These are phyloP conservation scores for Nanger granti DNA, from an alignment of 2,113 vertebrate genomes.

Conservation along the genomic window DNA sequence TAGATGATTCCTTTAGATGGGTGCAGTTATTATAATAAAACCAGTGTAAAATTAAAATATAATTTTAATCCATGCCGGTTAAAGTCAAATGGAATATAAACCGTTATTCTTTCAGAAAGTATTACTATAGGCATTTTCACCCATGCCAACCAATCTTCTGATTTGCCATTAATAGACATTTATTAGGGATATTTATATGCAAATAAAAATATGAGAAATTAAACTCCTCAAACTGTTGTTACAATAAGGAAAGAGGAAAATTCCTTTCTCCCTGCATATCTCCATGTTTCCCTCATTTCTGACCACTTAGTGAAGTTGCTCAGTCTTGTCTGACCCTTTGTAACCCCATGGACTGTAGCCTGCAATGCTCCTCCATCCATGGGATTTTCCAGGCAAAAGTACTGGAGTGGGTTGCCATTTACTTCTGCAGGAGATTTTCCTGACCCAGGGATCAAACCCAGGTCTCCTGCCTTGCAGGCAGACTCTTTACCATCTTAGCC, in stretches of 20 bases:
- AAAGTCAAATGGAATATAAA: not conserved
- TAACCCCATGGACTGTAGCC: not conserved
- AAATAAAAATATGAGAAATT: not conserved
- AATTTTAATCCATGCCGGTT: not conserved
- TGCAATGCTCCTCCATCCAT: not conserved
- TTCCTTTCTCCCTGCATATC: not conserved
- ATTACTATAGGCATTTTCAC: not conserved
- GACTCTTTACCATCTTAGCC: not conserved
- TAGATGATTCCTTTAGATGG: not conserved
- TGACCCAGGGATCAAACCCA: not conserved
- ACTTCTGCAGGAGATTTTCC: not conserved
- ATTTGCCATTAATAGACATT: not conserved
- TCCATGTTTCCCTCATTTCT: not conserved
- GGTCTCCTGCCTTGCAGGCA: not conserved
- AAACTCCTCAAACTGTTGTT: not conserved
- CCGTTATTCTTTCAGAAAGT: not conserved
- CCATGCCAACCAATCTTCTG: not conserved
- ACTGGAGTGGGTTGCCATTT: not conserved
- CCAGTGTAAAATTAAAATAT: not conserved
- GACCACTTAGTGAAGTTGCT: not conserved
- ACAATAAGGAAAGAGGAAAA: not conserved
- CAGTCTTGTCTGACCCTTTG: not conserved
- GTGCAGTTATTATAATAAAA: not conserved
- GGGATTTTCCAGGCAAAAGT: not conserved
- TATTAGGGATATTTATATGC: not conserved